Evolutionary conservation across 2,797 vertebrate genomes (phyloP), one percentile per base, ranked within the genome.

Genomic region (Remorina albescens): DNA sequence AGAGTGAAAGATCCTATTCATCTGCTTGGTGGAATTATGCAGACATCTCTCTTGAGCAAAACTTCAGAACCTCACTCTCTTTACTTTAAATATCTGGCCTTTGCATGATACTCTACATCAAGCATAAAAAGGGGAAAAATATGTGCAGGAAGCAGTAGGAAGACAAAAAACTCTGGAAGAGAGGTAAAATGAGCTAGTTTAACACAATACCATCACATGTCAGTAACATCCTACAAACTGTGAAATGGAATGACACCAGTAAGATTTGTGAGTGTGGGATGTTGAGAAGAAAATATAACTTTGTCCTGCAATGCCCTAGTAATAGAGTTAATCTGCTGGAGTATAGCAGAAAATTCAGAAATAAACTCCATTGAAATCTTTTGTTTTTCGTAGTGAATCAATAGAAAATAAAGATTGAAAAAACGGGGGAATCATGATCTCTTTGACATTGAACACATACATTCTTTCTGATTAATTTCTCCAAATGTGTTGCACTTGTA

Each of bases 51-150:
- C 92, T 91, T 69, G 90, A 94, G 91, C 78, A 67, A 84, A 87
- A 81, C 92, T 94, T 94, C 93, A 94, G 87, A 94, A 91, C 89
- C 85, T 71, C 51, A 18, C 87, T 88, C 79, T 88, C 90, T 93
- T 92, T 89, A 89, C 92, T 94, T 94, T 91, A 93, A 93, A 94
- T 93, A 93, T 91, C 91, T 94, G 94, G 90, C 93, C 94, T 91
- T 92, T 88, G 73, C 77, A 71, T 94, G 93, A 93, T 92, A 93
- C 92, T 85, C 62, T 50, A 82, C 84, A 89, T 90, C 83, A 87
- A 46, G 51, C 56, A 70, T 13, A 86, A 82, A 44, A 44, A 44
- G 41, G 7, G 18, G 18, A 42, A 78, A 72, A 71, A 46, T 67
- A 32, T 51, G 54, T 42, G 39, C 67, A 64, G 44, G 59, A 66